Conservation (phyloP, 1,140 invertebrate genomes). For the Hirudo medicinalis region DNA sequence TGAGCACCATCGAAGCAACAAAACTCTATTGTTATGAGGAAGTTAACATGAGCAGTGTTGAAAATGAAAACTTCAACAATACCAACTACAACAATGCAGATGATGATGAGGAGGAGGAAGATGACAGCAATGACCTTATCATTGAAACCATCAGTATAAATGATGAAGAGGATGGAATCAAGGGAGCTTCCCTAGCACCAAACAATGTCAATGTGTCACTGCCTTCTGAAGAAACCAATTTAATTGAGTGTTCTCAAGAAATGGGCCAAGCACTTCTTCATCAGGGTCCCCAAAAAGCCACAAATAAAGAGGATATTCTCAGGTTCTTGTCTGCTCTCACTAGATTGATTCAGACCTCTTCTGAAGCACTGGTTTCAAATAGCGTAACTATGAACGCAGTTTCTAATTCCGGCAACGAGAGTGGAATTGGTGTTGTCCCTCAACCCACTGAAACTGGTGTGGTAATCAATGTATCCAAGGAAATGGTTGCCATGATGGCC, state of each 20-base stretch:
- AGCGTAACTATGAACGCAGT: no score
- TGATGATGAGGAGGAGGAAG: not conserved
- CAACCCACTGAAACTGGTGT: no score
- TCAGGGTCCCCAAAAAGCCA: not conserved
- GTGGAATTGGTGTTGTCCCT: no score
- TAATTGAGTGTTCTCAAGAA: not conserved
- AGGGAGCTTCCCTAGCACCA: not conserved
- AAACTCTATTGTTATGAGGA: not conserved
- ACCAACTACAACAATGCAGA: not conserved
- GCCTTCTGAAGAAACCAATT: not conserved
- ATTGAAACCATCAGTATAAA: constrained; percentile 8
- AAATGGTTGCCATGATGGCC: no score
- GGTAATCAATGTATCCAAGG: no score
- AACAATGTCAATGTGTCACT: not conserved
- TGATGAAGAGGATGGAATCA: not conserved
- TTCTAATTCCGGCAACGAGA: no score
- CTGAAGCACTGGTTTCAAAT: no score
- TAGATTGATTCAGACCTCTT: no score
- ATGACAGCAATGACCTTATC: constrained; percentile 7
- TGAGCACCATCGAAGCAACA: not conserved
- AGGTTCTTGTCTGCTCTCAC: no score
- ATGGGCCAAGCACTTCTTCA: no score
- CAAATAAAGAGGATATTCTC: not conserved
- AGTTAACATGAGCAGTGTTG: not conserved
- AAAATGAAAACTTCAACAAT: not conserved